Base-by-base conservation (phyloP, 1,140 invertebrate species). In the Pseudomyrmex pallidus region DNA sequence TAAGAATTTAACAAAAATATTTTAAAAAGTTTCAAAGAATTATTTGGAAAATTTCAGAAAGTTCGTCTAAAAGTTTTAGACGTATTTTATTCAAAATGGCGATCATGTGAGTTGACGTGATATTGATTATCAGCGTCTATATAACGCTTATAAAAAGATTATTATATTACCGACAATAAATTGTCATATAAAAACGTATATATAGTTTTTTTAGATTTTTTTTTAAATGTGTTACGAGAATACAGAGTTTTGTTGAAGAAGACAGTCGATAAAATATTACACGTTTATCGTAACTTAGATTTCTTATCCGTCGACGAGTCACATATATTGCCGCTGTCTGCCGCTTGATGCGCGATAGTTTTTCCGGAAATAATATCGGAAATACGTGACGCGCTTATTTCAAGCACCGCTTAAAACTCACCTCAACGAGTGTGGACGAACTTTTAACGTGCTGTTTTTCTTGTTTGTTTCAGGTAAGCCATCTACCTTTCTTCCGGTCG, bases 401-500 rank as follows among this genome's bases (percentile, higher is more conserved):
- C 82, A 66, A 76, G 72, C 59, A 59, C 50, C 62, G 78, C 66
- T 80, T 72, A 80, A 80, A 82, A 82, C 44, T 15, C 12, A 67
- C 46, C 62, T 83, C 82, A 66, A 66, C 72, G 72, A 46, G 25
- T 73, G 64, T 73, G 59, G 70, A 59, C 57, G 22, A 74, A 62
- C 54, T 61, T 84, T 63, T 77, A 72, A 84, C 61, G 57, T 5
- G 48, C 8, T 52, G 48, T 61, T 78, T 73, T 35, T 74, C 73
- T 15, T 67, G 2, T 68, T 87, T 85, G 52, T 89, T 88, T 72
- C 87, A 89, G 88, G 88, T 89, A 87, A 88, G 87, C 54, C 63
- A 50, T 56, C 59, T 56, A 56, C 22, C 57, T 68, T 70, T 22
- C 35, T 80, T 63, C 70, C 46, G 46, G 74, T 77, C 22, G 77